Evolutionary conservation across 2,797 vertebrate species (phyloP), one percentile per base, ranked within the genome.

Genomic region (Poeciliopsis gracilis): DNA sequence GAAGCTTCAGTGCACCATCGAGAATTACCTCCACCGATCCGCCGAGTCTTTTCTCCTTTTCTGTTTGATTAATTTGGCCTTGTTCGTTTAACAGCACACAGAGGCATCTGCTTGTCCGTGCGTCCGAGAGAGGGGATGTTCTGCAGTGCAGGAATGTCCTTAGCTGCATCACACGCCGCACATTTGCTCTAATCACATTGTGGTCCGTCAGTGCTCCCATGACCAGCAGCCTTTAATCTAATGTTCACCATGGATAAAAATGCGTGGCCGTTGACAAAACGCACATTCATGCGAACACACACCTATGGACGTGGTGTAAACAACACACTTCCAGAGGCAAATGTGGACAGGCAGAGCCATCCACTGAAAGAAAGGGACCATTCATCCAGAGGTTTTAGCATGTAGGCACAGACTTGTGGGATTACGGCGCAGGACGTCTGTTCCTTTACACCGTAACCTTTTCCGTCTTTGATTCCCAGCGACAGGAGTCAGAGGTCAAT

Each of bases 201-300:
- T 92, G 75, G 84, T 85, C 86, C 88, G 91, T 94, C 91, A 89
- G 81, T 90, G 83, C 86, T 94, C 92, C 89, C 93, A 94, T 94
- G 93, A 95, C 94, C 89, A 80, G 79, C 84, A 88, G 78, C 77
- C 77, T 90, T 88, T 94, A 94, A 95, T 94, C 92, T 93, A 95
- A 95, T 93, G 88, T 91, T 91, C 90, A 88, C 83, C 82, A 23
- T 38, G 82, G 83, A 85, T 82, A 85, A 86, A 91, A 88, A 90
- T 88, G 91, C 69, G 76, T 53, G 75, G 66, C 63, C 49, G 38
- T 61, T 20, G 55, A 84, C 81, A 77, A 53, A 80, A 84, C 69
- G 74, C 67, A 63, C 82, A 83, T 55, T 73, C 55, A 76, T 72
- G 73, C 43, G 72, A 63, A 77, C 38, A 77, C 76, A 66, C 49